Conservation (phyloP, 2,888 invertebrate genomes). For the Anthrax anthrax region DNA sequence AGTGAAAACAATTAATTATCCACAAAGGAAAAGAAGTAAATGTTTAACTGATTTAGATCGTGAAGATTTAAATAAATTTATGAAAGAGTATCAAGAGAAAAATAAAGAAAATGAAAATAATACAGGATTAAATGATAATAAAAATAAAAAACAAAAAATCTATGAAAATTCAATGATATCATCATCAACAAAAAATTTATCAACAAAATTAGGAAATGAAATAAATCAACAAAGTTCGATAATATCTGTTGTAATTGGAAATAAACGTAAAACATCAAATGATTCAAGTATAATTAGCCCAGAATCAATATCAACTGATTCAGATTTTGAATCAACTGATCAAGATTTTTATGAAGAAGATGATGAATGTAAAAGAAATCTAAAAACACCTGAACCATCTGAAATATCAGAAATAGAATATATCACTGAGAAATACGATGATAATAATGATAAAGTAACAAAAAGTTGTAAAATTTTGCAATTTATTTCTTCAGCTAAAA, state of each 20-base stretch:
- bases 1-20: constrained; percentile 23
- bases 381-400: constrained; percentile 1
- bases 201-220: too few relatives aligned
- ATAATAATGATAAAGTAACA: background rate
- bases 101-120: too few relatives aligned
- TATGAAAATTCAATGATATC: constrained; percentile 2
- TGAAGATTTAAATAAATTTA: constrained; percentile 24
- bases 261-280: background rate
- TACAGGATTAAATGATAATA: background rate
- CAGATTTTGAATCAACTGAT: constrained; percentile 18
- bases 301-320: constrained; percentile 14
- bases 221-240: background rate
- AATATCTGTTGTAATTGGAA: background rate
- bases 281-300: background rate
- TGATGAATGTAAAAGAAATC: constrained; percentile 1
- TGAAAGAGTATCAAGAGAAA: constrained; percentile 24
- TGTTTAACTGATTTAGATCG: constrained; percentile 29
- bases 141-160: constrained; percentile 1
- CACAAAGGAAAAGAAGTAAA: constrained; percentile 22
- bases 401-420: constrained; percentile 1
- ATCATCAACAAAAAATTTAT: background rate
- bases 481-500: constrained; percentile 26
- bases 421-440: background rate
- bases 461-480: constrained; percentile 22
- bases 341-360: constrained; percentile 14